phyloP scores from a whole-genome alignment of 2,888 invertebrate genomes.

The Piscicola geometra region DNA sequence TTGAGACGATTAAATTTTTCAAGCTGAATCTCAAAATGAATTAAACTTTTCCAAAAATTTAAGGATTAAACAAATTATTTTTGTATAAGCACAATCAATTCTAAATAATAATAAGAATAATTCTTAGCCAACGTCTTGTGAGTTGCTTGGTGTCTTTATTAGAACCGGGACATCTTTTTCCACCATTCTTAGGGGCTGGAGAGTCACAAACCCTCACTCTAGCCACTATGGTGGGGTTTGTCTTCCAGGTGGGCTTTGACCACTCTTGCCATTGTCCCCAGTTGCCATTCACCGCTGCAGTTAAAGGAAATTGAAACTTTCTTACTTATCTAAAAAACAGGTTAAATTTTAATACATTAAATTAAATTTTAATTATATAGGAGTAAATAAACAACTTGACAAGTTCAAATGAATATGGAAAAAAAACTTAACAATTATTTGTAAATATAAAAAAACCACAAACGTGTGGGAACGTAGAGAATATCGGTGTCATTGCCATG shows the following conservation, averaged over 20 bases:
- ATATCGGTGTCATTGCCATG: slow-evolving; percentile 4
- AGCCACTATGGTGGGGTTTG: not conserved
- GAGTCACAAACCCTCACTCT: slow-evolving; percentile 18
- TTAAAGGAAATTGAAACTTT: too few species aligned
- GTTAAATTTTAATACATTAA: too few species aligned
- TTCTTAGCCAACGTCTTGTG: not conserved
- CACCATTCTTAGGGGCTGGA: slow-evolving; percentile 28
- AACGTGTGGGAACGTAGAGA: not conserved
- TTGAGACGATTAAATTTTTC: too few species aligned
- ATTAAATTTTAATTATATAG: too few species aligned
- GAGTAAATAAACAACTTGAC: not conserved
- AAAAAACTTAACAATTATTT: not conserved
- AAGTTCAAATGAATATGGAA: not conserved
- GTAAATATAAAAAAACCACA: not conserved
- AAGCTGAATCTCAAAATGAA: not conserved
- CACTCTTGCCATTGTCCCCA: slow-evolving; percentile 25
- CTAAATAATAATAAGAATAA: not conserved
- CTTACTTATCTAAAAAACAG: too few species aligned
- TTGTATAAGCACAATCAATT: not conserved
- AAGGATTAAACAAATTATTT: not conserved
- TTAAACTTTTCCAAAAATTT: not conserved
- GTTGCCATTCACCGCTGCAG: slow-evolving; percentile 24
- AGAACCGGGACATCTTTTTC: slow-evolving; percentile 22
- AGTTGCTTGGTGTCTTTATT: slow-evolving; percentile 8
- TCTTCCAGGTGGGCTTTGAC: not conserved